phyloP scores from a whole-genome alignment of 2,888 invertebrate species.

The Mycalesis mineus region DNA sequence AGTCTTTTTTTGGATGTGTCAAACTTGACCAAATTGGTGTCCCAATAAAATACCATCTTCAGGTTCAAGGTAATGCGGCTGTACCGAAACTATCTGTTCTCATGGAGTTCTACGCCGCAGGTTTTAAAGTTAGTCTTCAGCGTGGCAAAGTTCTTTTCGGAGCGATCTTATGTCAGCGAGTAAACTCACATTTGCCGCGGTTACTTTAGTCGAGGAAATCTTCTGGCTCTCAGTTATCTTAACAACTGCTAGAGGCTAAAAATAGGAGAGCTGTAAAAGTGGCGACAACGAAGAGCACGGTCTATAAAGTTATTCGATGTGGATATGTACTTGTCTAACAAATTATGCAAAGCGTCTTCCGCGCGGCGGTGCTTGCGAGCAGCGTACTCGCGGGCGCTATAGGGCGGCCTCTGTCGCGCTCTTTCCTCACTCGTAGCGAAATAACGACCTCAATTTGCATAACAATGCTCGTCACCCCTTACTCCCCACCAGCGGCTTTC shows the following conservation, averaged over 20 bases:
- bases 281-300: conserved; percentile 26
- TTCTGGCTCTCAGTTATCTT: not conserved
- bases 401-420: conserved; percentile 67
- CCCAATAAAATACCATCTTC: too few species aligned
- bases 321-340: conserved; percentile 68
- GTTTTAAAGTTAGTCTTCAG: too few species aligned
- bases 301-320: conserved; percentile 45
- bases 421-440: conserved; percentile 76
- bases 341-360: conserved; percentile 77
- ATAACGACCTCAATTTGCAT: conserved; percentile 79
- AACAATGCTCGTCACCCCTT: conserved; percentile 77
- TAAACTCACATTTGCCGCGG: too few species aligned
- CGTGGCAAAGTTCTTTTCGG: too few species aligned
- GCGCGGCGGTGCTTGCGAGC: conserved; percentile 59
- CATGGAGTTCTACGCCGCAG: too few species aligned
- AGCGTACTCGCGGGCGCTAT: conserved; percentile 46
- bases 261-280: not conserved
- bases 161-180: too few species aligned
- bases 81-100: too few species aligned
- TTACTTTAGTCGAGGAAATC: too few species aligned
- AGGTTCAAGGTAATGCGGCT: too few species aligned
- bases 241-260: not conserved
- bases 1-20: too few species aligned
- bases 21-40: too few species aligned
- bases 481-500: conserved; percentile 71